phyloP scores from a whole-genome alignment of 2,113 vertebrate species.

The Oncorhynchus nerka region DNA sequence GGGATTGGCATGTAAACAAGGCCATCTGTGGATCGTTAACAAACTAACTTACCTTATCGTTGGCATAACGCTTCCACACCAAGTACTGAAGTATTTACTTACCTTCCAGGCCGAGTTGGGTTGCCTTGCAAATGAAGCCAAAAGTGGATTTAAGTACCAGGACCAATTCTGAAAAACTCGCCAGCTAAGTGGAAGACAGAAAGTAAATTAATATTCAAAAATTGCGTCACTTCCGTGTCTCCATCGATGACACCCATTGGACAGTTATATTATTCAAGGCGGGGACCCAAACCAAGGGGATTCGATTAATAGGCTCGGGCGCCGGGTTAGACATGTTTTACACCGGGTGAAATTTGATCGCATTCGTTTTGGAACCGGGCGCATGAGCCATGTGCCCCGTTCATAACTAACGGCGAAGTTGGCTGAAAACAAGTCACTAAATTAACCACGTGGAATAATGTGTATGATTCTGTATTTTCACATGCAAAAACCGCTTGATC shows the following conservation, averaged over 20 bases:
- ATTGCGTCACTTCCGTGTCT: constrained; percentile 69
- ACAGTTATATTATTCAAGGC: not conserved
- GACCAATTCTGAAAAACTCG: constrained; percentile 40
- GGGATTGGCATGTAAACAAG: constrained; percentile 81
- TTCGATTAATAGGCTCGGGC: no score
- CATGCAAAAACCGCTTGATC: no score
- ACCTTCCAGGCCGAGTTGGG: constrained; percentile 51
- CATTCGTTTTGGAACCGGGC: no score
- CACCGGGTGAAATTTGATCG: no score
- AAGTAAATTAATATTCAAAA: constrained; percentile 47
- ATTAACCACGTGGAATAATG: no score
- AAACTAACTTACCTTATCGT: constrained; percentile 18
- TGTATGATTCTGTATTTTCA: no score
- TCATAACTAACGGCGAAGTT: no score
- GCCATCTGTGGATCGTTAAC: constrained; percentile 48
- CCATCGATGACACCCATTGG: not conserved
- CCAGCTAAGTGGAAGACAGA: constrained; percentile 62
- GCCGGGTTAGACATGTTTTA: not conserved
- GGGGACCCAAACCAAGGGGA: not conserved
- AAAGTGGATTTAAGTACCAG: constrained; percentile 23
- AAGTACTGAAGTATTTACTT: constrained; percentile 31
- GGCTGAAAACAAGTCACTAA: no score
- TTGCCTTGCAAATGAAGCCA: constrained; percentile 24
- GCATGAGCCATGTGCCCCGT: no score
- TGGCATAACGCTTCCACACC: not conserved